Conservation (phyloP, 2,888 invertebrate genomes). For the Rhingia rostrata region DNA sequence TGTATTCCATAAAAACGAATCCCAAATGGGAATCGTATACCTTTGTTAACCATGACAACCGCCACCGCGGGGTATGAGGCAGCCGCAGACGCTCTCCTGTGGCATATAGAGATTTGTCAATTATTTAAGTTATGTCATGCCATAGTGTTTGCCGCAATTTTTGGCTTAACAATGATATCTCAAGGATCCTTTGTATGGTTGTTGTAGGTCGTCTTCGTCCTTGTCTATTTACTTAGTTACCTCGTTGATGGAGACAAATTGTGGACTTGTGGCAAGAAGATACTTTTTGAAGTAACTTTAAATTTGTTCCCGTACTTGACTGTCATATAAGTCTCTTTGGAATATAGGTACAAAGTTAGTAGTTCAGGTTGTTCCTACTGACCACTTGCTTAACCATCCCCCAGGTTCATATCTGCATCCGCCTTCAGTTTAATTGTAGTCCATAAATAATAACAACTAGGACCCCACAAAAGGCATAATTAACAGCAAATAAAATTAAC, state of each 20-base stretch:
- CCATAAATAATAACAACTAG: too few species aligned
- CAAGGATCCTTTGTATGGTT: conserved; percentile 25
- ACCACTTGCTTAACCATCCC: too few species aligned
- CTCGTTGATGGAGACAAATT: background rate
- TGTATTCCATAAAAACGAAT: conserved; percentile 35
- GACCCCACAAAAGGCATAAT: too few species aligned
- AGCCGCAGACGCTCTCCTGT: background rate
- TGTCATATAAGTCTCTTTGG: too few species aligned
- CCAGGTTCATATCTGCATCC: too few species aligned
- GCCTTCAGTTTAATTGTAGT: too few species aligned
- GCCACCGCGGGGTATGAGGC: conserved; percentile 16
- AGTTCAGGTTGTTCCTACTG: too few species aligned
- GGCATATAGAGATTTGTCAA: conserved; percentile 43
- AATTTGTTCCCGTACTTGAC: too few species aligned
- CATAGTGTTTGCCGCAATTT: conserved; percentile 56
- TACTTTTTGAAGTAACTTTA: too few species aligned
- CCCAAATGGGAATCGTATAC: conserved; percentile 46
- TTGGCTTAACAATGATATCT: conserved; percentile 54
- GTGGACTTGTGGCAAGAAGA: too few species aligned
- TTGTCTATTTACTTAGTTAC: conserved; percentile 20
- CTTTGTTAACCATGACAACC: conserved; percentile 42
- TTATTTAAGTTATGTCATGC: conserved; percentile 46
- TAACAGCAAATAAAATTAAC: background rate
- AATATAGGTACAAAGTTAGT: too few species aligned
- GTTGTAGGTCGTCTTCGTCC: conserved; percentile 32